phyloP scores from a whole-genome alignment of 2,888 invertebrate species.

The Rhagophthalmus giganteus region DNA sequence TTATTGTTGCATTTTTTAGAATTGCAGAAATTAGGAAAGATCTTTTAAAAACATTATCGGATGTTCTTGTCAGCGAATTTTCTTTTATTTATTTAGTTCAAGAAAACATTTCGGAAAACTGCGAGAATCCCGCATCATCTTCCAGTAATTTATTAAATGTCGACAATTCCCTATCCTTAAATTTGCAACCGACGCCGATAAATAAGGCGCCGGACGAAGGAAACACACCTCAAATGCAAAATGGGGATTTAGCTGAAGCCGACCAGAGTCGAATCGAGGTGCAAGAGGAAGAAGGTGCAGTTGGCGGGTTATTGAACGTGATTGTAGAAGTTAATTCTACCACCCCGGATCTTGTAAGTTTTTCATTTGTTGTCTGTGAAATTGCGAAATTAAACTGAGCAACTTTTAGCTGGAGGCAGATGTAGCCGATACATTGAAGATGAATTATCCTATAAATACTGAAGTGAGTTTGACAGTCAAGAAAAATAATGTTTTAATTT shows the following conservation, averaged over 20 bases:
- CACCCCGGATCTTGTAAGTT: slow-evolving; percentile 13
- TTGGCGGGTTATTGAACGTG: slow-evolving; percentile 48
- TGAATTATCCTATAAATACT: slow-evolving; percentile 42
- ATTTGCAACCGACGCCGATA: slow-evolving; percentile 52
- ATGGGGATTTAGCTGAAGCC: slow-evolving; percentile 79
- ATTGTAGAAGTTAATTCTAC: slow-evolving; percentile 14
- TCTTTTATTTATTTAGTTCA: slow-evolving; percentile 49
- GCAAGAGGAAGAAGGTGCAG: slow-evolving; percentile 52
- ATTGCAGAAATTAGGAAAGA: slow-evolving; percentile 45
- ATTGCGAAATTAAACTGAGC: not conserved
- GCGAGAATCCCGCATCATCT: slow-evolving; percentile 42
- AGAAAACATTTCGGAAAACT: slow-evolving; percentile 44
- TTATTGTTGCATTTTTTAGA: too few relatives aligned
- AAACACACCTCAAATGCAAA: slow-evolving; percentile 59
- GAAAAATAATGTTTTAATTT: too few relatives aligned
- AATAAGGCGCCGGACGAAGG: slow-evolving; percentile 50
- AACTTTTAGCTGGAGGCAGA: slow-evolving; percentile 39
- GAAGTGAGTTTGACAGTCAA: slow-evolving; percentile 42
- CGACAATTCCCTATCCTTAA: slow-evolving; percentile 20
- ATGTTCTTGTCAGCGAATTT: slow-evolving; percentile 47
- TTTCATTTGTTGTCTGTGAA: not conserved
- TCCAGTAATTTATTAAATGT: slow-evolving; percentile 32
- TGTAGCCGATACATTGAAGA: slow-evolving; percentile 37
- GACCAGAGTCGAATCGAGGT: slow-evolving; percentile 69
- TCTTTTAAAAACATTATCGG: slow-evolving; percentile 46